Conservation (phyloP, 2,888 invertebrate genomes). For the Hydrotaea cyrtoneurina region DNA sequence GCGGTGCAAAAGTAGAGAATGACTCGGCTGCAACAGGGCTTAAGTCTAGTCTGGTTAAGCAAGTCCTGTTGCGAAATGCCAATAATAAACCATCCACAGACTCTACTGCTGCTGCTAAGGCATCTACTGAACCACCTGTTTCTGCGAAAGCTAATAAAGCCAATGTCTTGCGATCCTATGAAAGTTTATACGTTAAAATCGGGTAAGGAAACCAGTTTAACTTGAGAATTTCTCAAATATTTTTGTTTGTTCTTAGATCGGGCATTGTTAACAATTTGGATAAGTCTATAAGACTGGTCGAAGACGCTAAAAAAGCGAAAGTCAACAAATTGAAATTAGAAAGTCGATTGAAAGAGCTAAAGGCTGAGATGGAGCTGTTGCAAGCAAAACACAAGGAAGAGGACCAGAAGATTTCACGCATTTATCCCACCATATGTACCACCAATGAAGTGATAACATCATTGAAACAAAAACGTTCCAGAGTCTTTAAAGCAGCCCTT, state of each 20-base stretch:
- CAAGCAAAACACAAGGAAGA: constrained; percentile 74
- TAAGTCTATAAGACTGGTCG: constrained; percentile 76
- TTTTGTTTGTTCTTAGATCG: constrained; percentile 45
- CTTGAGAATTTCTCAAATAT: neutral
- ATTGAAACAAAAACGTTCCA: constrained; percentile 74
- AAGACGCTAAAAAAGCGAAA: constrained; percentile 75
- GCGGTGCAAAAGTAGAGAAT: constrained; percentile 34
- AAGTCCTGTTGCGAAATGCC: constrained; percentile 55
- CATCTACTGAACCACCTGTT: neutral
- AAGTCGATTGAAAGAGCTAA: constrained; percentile 74
- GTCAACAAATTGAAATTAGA: constrained; percentile 73
- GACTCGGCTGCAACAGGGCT: neutral
- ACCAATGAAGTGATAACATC: constrained; percentile 76
- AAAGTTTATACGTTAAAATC: constrained; percentile 75
- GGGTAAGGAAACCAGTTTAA: constrained; percentile 71
- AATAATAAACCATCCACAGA: constrained; percentile 36
- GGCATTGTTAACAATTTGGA: constrained; percentile 76
- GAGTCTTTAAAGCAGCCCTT: constrained; percentile 74
- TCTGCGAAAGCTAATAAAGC: constrained; percentile 67
- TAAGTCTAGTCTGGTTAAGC: constrained; percentile 52
- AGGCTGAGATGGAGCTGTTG: constrained; percentile 73
- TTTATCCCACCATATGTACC: constrained; percentile 77
- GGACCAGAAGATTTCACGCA: constrained; percentile 73
- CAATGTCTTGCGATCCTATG: constrained; percentile 74
- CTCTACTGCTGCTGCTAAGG: neutral